These are phyloP conservation scores for Seira sanloemensis DNA, from an alignment of 2,888 invertebrate species.

Conservation along the genomic window DNA sequence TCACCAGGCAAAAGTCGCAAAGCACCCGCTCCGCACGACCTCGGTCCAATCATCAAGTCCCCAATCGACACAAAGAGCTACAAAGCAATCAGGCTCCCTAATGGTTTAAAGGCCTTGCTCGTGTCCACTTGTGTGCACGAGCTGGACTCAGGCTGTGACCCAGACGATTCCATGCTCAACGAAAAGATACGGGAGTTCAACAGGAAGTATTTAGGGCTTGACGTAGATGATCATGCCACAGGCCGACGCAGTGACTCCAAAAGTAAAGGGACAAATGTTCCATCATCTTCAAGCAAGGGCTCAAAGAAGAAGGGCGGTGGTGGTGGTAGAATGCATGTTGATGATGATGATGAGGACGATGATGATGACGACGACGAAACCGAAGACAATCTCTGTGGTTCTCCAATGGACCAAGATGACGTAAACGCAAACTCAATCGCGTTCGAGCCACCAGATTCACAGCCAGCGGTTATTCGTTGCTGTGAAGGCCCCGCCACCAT, in stretches of 20 bases:
- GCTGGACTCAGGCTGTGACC: neutral
- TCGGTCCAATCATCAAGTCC: conserved; percentile 29
- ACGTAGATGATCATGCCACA: neutral
- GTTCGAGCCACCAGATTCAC: neutral
- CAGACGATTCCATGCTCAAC: neutral
- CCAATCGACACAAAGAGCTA: conserved; percentile 36
- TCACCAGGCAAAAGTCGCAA: too few relatives aligned
- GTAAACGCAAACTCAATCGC: neutral
- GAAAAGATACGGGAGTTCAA: conserved; percentile 28
- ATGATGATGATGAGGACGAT: neutral
- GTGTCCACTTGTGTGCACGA: conserved; percentile 36
- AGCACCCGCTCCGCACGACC: neutral
- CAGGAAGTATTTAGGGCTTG: conserved; percentile 16
- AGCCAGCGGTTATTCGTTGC: neutral
- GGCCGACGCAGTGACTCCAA: neutral
- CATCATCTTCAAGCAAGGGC: neutral
- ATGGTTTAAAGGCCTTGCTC: conserved; percentile 28
- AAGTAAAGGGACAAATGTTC: neutral
- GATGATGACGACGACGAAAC: neutral
- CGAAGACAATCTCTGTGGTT: too few relatives aligned
- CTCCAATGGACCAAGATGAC: neutral
- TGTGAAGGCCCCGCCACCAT: conserved; percentile 1
- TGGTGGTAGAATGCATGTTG: neutral
- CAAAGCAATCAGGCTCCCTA: conserved; percentile 31
- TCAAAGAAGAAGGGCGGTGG: neutral